Base-by-base conservation (phyloP, 1,140 invertebrate species). In the Leptopilina boulardi region DNA sequence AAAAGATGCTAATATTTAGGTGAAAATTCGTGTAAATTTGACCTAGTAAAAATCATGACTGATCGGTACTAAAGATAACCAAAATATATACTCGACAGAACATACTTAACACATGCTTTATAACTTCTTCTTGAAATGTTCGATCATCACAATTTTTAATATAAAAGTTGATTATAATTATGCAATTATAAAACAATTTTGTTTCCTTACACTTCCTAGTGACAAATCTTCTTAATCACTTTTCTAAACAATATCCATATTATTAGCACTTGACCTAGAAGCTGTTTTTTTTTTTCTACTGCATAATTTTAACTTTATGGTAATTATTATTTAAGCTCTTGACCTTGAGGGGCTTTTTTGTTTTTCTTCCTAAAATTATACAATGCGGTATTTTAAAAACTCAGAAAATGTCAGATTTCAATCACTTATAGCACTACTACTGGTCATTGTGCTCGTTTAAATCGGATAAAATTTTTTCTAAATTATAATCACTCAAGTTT, bases 1-100 rank as follows among this genome's bases (percentile, higher is more conserved):
- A 18, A 51, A 51, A 51, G n/a, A 8, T 47, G n/a, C 42, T 47
- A 47, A 47, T 51, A n/a, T 15, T 51, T 51, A 18, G 47, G 47
- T 51, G 47, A 51, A 51, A 51, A 51, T 51, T 51, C 47, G 15
- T 51, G 47, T 51, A 51, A 51, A 51, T 51, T 51, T 51, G 47
- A 51, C 47, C 47, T 51, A 51, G 47, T 51, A 51, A 51, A 51
- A 51, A 51, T 51, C 0, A 18, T 51, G 47, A 51, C 47, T 51
- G 47, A 51, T 51, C 47, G 47, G 47, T 18, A 51, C 47, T 51
- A 51, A 51, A 51, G 47, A 51, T 51, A 51, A 18, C 6, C n/a
- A 5, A 51, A 18, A 51, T n/a, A 51, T n/a, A 51, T 51, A 51
- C 47, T 18, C 15, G 0, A 6, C 5, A n/a, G 47, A 51, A 51